Conservation (phyloP, 2,113 vertebrate species). For the Pelmatolapia mariae region DNA sequence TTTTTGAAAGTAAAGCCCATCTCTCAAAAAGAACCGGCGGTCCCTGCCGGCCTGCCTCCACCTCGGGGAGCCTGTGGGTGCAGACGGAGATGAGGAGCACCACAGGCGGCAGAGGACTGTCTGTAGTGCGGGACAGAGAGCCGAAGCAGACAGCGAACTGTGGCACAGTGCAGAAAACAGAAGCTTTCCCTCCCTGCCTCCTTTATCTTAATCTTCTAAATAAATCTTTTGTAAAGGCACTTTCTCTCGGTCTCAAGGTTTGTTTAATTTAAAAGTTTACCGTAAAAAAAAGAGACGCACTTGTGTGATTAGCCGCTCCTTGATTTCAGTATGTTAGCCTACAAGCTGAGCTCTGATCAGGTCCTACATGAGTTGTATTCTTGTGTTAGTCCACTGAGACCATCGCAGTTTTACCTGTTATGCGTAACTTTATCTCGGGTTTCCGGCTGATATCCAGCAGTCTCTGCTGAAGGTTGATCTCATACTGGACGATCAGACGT, state of each 20-base stretch:
- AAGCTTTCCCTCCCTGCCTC: rapidly evolving
- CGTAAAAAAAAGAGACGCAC: background rate
- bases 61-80: background rate
- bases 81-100: rapidly evolving
- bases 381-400: background rate
- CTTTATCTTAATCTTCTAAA: background rate
- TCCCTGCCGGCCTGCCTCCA: background rate
- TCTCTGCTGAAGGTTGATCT: rapidly evolving
- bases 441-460: background rate
- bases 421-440: background rate
- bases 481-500: background rate
- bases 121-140: rapidly evolving
- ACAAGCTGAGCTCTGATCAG: background rate
- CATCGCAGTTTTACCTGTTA: background rate
- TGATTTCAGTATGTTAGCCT: rapidly evolving
- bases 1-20: background rate
- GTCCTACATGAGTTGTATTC: background rate
- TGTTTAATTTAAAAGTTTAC: background rate
- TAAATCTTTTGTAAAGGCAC: rapidly evolving
- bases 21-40: background rate
- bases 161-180: background rate
- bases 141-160: background rate
- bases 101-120: background rate
- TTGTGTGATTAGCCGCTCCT: background rate
- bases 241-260: rapidly evolving